Evolutionary conservation across 1,140 invertebrate species (phyloP), one percentile per base, ranked within the genome.

Genomic region (Musca vetustissima): DNA sequence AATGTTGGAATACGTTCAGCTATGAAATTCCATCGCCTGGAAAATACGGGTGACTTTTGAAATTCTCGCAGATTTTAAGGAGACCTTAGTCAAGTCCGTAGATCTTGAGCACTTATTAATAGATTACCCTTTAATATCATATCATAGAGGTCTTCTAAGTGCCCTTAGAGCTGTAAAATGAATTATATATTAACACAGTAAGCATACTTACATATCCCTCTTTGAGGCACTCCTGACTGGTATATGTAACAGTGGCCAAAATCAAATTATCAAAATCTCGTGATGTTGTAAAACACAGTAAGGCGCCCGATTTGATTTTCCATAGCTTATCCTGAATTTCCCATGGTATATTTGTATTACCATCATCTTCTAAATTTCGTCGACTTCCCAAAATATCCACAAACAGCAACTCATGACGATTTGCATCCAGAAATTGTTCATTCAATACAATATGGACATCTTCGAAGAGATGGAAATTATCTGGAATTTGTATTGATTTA

Each of bases 231-330:
- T 85, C 76, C 0, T 72, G 36, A 48, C 90, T 84, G 52, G 89
- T 83, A 28, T 90, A 84, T 6, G 84, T 75, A 21, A 94, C 88
- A 1, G 86, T 88, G 17, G 87, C 92, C 72, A 92, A 87, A 43
- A 90, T 79, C 36, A 92, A 83, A 32, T 85, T 86, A 28, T 86
- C 79, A 78, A 93, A 94, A 57, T 89, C 84, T 75, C 92, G 87
- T 36, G 80, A 73, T 11, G 72, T 82, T 1, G 90, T 90, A 25
- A 95, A 85, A 70, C 90, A 87, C 0, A 94, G 72, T n/a, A 94
- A 79, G 0, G 90, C 89, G 1, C 92, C 92, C 80, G 83, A 88
- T 75, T 93, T 85, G 28, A 94, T 86, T 59, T 48, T 72, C 0
- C 73, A 50, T 2, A 77, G 19, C 15, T 55, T 69, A 1, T 17